A percentile compares a stretch with the other conserved stretches of the same genome.
Evolutionary conservation across 2,113 vertebrate genomes (phyloP).

Genomic region (Mus pahari): DNA sequence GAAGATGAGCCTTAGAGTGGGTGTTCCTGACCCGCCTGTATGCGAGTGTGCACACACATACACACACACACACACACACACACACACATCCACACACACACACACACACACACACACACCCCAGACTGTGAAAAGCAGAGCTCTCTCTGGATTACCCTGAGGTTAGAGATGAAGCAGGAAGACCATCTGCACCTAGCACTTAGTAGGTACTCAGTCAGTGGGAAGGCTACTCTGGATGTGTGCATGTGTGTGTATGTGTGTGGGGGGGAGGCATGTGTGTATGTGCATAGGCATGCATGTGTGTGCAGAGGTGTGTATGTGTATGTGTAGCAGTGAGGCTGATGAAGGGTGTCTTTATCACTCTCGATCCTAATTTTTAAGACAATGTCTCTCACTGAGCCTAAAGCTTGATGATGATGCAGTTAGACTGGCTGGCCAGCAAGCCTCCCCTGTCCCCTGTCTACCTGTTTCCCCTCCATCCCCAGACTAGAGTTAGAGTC

Average conservation of each 20-base stretch:
- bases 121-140: not conserved
- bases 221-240: not conserved
- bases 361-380: not conserved
- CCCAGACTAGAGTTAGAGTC: too few relatives aligned
- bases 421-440: not conserved
- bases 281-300: not conserved
- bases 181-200: not conserved
- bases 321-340: not conserved
- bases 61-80: not conserved
- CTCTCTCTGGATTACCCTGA: not conserved
- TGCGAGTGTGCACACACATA: not conserved
- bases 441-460: not conserved
- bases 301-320: not conserved
- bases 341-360: not conserved
- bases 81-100: not conserved
- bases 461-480: not conserved
- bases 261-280: not conserved
- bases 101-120: not conserved
- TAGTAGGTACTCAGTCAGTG: not conserved
- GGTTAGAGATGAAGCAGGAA: not conserved
- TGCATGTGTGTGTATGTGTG: not conserved
- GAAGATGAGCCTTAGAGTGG: not conserved
- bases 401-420: not conserved
- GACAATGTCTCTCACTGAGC: not conserved
- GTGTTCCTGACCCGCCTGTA: too few relatives aligned